Evolutionary conservation across 2,888 invertebrate genomes (phyloP).

Genomic region (Drosophila subquinaria): DNA sequence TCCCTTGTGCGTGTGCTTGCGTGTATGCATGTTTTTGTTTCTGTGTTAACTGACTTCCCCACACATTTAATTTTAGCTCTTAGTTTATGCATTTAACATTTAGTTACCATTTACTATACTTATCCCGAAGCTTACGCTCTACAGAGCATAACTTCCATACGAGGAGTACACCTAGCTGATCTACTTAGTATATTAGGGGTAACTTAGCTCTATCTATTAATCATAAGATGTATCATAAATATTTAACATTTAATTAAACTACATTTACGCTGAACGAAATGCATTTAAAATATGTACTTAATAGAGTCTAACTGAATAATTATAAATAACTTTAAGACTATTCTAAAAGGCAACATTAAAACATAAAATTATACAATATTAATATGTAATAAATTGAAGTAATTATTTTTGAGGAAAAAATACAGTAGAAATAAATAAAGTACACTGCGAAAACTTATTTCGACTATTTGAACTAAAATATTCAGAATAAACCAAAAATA

Average conservation of each 20-base stretch:
- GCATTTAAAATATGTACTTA: conserved; percentile 40
- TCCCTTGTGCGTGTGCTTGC: neutral
- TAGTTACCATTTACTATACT: neutral
- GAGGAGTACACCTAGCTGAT: conserved; percentile 15
- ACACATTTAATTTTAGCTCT: conserved; percentile 6
- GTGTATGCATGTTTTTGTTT: neutral
- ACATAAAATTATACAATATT: neutral
- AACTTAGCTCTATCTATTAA: neutral
- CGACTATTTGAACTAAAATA: too few relatives aligned
- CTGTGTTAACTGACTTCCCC: conserved; percentile 19
- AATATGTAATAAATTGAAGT: neutral
- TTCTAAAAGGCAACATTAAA: conserved; percentile 3
- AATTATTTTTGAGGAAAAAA: neutral
- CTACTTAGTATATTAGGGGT: conserved; percentile 1
- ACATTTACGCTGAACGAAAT: conserved; percentile 14
- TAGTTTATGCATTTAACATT: conserved; percentile 29
- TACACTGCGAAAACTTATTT: too few relatives aligned
- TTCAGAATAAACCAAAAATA: too few relatives aligned
- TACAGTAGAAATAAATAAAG: too few relatives aligned
- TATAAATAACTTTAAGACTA: neutral
- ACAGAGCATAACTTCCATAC: too few relatives aligned
- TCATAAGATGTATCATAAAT: conserved; percentile 71
- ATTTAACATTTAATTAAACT: conserved; percentile 15
- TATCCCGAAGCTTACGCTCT: neutral
- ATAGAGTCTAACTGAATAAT: conserved; percentile 5